A percentile compares a stretch with the other conserved stretches of the same genome.
phyloP scores from a whole-genome alignment of 2,888 invertebrate genomes.

The Plagodis pulveraria region DNA sequence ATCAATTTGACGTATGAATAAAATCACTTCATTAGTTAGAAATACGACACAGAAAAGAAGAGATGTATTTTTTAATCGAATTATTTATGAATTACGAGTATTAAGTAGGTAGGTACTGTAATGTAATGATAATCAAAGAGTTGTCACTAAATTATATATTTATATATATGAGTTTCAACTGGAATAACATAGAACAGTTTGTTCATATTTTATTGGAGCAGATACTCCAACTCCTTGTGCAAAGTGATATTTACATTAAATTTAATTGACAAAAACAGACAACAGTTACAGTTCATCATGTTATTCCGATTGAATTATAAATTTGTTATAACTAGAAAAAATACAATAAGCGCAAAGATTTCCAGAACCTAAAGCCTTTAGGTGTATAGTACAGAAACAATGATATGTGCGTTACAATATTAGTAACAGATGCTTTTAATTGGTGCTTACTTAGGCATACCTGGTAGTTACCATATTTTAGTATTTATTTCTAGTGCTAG shows the following conservation, averaged over 20 bases:
- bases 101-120: conserved; percentile 1
- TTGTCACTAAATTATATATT: conserved; percentile 4
- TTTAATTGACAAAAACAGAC: too few species aligned
- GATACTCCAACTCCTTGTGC: too few species aligned
- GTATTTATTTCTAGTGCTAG: conserved; percentile 20
- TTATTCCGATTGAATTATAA: conserved; percentile 8
- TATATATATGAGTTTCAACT: conserved; percentile 4
- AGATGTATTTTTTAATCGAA: conserved; percentile 5
- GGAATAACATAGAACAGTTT: conserved; percentile 8
- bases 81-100: conserved; percentile 2
- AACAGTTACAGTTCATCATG: background rate
- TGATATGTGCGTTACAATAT: conserved; percentile 14
- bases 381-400: conserved; percentile 25
- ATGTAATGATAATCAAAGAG: conserved; percentile 1
- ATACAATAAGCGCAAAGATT: conserved; percentile 7
- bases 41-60: conserved; percentile 14
- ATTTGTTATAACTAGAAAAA: conserved; percentile 8
- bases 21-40: conserved; percentile 22
- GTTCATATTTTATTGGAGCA: background rate
- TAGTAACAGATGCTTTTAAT: conserved; percentile 9
- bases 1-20: conserved; percentile 6
- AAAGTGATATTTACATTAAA: too few species aligned
- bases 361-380: conserved; percentile 8
- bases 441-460: conserved; percentile 14
- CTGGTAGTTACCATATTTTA: conserved; percentile 6